Conservation (phyloP, 92 coral and sea anemone species). For the Galaxea fascicularis region DNA sequence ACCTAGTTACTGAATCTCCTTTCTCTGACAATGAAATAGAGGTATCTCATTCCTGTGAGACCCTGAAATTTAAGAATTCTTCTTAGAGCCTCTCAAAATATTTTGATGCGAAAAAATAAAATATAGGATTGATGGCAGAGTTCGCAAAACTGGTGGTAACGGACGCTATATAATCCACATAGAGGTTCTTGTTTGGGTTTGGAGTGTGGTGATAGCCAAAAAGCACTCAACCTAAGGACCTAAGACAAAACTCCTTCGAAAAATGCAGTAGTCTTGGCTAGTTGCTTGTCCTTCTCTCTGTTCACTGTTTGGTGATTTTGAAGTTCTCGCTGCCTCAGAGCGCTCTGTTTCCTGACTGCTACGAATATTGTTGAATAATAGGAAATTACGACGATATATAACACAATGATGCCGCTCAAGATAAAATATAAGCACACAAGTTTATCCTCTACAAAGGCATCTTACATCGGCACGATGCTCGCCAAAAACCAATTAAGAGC, state of each 20-base stretch:
- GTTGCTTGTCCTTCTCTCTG: constrained; percentile 62
- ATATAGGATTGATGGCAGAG: constrained; percentile 71
- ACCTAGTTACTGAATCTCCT: neutral
- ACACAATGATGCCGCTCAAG: constrained; percentile 36
- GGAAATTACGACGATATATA: constrained; percentile 48
- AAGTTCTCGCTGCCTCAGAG: constrained; percentile 44
- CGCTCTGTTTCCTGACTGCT: constrained; percentile 57
- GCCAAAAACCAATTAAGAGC: constrained; percentile 46
- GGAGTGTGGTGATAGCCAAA: constrained; percentile 51
- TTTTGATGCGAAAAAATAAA: constrained; percentile 67
- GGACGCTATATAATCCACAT: constrained; percentile 66
- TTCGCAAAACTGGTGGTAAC: constrained; percentile 74
- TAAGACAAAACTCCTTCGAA: constrained; percentile 76
- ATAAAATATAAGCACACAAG: constrained; percentile 45
- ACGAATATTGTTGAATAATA: constrained; percentile 65
- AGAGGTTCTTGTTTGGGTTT: constrained; percentile 62
- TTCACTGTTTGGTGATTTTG: constrained; percentile 33
- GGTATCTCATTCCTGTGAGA: neutral
- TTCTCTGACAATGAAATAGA: neutral
- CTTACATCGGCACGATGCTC: constrained; percentile 55
- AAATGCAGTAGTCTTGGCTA: constrained; percentile 73
- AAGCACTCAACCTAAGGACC: constrained; percentile 71
- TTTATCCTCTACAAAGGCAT: constrained; percentile 74
- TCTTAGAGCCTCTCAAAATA: constrained; percentile 68
- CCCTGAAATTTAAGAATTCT: neutral